Base-by-base conservation (phyloP, 92 coral and sea anemone species). In the Zoanthus sansibaricus region DNA sequence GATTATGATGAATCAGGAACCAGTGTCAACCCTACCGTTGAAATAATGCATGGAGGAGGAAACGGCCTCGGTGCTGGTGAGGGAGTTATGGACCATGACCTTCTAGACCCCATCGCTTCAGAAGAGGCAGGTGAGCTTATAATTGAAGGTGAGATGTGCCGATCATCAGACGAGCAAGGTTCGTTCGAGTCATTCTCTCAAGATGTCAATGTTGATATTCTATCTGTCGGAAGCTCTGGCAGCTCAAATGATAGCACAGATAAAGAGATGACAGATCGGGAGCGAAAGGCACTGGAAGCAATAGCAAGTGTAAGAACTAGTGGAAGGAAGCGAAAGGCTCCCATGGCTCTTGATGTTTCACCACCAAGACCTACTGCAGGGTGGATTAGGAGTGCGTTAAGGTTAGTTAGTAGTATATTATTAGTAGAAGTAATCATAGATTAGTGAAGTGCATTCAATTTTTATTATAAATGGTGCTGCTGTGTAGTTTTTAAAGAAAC, bases 251-350 rank as follows among this genome's bases (percentile, higher is more conserved):
- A 89, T 64, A 83, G 82, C 8, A 32, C 90, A 54, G 87, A 82
- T 15, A 74, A 82, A 7, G 98, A 91, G 31, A 82, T 95, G 83
- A 91, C 98, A 18, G 98, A 95, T 31, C 93, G 91, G 80, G 98
- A 95, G 33, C 89, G 88, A 3, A 92, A 51, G 75, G 93, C 98
- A 47, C 84, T 95, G 47, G 98, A 95, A 85, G 98, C 98, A 8
- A 87, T 93, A 47, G 98, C 96, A 32, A 93, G 83, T 88, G 95
- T 97, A 9, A 93, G 99, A 56, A 95, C 98, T 64, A 97, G 99
- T 87, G 95, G 98, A 20, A 93, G 99, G 89, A 97, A 97, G 76
- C 89, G 99, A 51, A 97, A 97, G 44, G 97, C 99, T 21, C 99
- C 99, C 6, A 87, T 91, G 17, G 91, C 96, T 17, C 94, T 94